Percentiles rank a stretch among this genome's conserved stretches.
Evolutionary conservation across 2,888 invertebrate genomes (phyloP).

Genomic region (Plagiodera versicolora): DNA sequence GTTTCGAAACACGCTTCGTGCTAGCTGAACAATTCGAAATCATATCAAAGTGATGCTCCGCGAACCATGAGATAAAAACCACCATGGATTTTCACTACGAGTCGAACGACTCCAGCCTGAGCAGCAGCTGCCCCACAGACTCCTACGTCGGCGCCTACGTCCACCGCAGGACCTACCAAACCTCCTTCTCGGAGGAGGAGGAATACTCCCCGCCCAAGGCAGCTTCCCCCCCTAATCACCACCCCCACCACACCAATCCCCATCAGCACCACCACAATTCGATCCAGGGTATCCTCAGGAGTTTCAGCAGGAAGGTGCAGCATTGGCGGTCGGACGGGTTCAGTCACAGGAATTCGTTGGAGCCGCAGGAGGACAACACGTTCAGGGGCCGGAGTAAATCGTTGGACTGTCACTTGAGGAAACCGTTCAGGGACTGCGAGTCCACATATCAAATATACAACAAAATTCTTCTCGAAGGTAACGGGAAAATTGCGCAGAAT

Average conservation of each 20-base stretch:
- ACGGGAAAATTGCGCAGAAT: not conserved
- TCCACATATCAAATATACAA: constrained; percentile 78
- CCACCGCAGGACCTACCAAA: not conserved
- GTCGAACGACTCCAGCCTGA: constrained; percentile 21
- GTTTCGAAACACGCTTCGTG: too few species aligned
- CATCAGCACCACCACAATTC: constrained; percentile 60
- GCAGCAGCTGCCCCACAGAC: constrained; percentile 43
- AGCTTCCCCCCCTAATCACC: not conserved
- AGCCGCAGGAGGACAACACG: constrained; percentile 65
- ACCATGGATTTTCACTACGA: not conserved
- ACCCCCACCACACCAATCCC: constrained; percentile 31
- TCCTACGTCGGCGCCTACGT: constrained; percentile 41
- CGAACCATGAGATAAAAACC: not conserved
- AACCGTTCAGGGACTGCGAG: constrained; percentile 70
- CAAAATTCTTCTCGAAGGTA: constrained; percentile 74
- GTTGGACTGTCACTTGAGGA: constrained; percentile 64
- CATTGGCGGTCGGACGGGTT: constrained; percentile 64
- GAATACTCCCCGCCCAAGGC: constrained; percentile 1
- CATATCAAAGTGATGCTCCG: too few species aligned
- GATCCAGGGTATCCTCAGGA: constrained; percentile 75
- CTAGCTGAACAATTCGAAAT: too few species aligned
- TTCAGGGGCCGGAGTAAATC: constrained; percentile 80
- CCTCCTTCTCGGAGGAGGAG: constrained; percentile 10
- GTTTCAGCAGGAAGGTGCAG: constrained; percentile 74
- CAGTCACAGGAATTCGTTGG: constrained; percentile 51